A percentile compares a stretch with the other conserved stretches of the same genome.
Evolutionary conservation across 64 coral and sea anemone genomes (phyloP).

Genomic region (Actinia equina): DNA sequence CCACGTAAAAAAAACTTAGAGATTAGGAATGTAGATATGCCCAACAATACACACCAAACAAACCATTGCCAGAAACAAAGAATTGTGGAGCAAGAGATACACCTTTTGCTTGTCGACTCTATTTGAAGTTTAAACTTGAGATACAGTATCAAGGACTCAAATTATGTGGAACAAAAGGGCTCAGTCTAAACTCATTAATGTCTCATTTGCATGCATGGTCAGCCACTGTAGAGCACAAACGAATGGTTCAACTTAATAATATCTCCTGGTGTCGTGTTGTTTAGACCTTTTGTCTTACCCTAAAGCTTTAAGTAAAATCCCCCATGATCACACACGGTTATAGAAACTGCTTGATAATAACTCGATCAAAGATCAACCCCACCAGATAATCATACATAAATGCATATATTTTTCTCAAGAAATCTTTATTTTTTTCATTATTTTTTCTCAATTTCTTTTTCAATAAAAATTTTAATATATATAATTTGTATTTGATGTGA

Average conservation of each 20-base stretch:
- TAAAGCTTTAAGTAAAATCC: constrained; percentile 18
- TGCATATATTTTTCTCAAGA: constrained; percentile 13
- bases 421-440: constrained; percentile 17
- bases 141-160: constrained; percentile 26
- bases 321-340: constrained; percentile 28
- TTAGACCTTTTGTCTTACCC: constrained; percentile 2
- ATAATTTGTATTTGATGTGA: constrained; percentile 24
- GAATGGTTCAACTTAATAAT: constrained; percentile 12
- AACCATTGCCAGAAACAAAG: constrained; percentile 13
- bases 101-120: constrained; percentile 27
- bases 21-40: constrained; percentile 1
- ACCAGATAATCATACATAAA: background rate
- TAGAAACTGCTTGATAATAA: constrained; percentile 11
- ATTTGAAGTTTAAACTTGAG: constrained; percentile 32
- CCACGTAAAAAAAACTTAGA: background rate
- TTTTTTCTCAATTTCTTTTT: constrained; percentile 39
- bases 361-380: constrained; percentile 7
- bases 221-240: constrained; percentile 20
- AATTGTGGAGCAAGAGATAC: background rate
- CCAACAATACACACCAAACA: constrained; percentile 17
- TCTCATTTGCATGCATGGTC: constrained; percentile 35
- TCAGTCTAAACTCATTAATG: constrained; percentile 23
- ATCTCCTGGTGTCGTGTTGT: constrained; percentile 24
- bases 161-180: constrained; percentile 32
- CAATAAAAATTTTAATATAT: constrained; percentile 27